A percentile compares a stretch with the other conserved stretches of the same genome.
Evolutionary conservation across 2,797 vertebrate genomes (phyloP).

Genomic region (Leptodactylus fallax): DNA sequence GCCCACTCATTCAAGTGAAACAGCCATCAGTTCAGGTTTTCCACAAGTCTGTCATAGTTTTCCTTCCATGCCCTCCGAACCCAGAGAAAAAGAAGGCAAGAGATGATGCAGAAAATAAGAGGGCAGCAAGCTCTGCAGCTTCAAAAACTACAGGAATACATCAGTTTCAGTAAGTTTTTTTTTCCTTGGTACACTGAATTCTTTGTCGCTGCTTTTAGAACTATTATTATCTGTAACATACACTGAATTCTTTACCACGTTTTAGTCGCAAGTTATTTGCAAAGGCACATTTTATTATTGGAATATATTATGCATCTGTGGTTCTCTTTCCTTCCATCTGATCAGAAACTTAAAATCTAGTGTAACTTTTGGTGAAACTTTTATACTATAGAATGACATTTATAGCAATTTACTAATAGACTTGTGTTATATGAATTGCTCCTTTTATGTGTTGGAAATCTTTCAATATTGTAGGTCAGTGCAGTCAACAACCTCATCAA

Average conservation of each 20-base stretch:
- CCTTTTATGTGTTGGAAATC: too few species aligned
- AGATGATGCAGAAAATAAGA: constrained; percentile 68
- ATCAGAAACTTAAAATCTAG: background rate
- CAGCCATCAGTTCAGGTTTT: constrained; percentile 80
- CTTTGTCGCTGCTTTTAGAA: background rate
- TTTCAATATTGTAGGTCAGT: too few species aligned
- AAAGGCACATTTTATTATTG: background rate
- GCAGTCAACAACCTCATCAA: too few species aligned
- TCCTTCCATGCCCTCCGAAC: constrained; percentile 83
- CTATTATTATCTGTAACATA: background rate
- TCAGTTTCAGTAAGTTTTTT: constrained; percentile 67
- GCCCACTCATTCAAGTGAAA: constrained; percentile 80
- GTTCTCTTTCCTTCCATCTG: background rate
- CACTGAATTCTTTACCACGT: constrained; percentile 18
- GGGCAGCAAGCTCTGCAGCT: constrained; percentile 61
- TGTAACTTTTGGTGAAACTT: background rate
- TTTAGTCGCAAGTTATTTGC: background rate
- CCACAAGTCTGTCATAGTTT: constrained; percentile 77
- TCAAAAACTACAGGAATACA: constrained; percentile 64
- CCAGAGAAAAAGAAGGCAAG: constrained; percentile 74
- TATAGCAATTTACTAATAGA: too few species aligned
- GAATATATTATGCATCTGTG: background rate
- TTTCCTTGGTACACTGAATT: background rate
- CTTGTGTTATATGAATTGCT: too few species aligned
- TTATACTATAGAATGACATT: too few species aligned